Base-by-base conservation (phyloP, 2,888 invertebrate genomes). In the Ecdyonurus torrentis region DNA sequence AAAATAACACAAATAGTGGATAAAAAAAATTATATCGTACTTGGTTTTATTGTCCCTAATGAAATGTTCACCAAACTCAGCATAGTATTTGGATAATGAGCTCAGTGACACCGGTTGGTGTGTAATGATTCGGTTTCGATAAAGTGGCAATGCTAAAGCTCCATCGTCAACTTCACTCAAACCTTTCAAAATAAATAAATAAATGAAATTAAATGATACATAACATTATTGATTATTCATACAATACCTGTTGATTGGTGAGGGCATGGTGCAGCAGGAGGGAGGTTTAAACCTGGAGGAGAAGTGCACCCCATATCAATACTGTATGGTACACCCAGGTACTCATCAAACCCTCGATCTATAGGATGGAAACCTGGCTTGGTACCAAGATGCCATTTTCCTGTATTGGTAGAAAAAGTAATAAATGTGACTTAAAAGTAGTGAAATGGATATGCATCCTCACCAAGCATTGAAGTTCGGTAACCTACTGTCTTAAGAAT, bases 361-460 rank as follows among this genome's bases (percentile, higher is more conserved):
- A 65, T 50, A 2, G 67, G 67, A 59, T 67, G 67, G 61, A 69
- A 66, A 1, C 67, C 67, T 18, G 66, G 63, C 37, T 65, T 65
- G 10, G 67, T 66, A 2, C 70, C 70, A 19, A 70, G 65, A 63
- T 70, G 70, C 70, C 70, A 70, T 65, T 70, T 70, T 15, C 69
- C 69, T 63, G 63, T 61, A 25, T 3, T 52, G 10, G 58, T 23
- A 25, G 23, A 25, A 52, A 5, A 7, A 59, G 24, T 2, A 25
- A 25, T 25, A 3, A 60, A 24, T 53, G 3, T n/a, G 15, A n/a
- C 15, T n/a, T 1, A 20, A 2, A 23, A 2, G 37, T 20, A 20
- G 1, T 25, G 61, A 50, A 60, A n/a, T 15, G 19, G 53, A n/a
- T 2, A 25, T 2, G 25, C 24, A 61, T 23, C 10, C 60, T 65